Conservation (phyloP, 1,140 invertebrate genomes). For the Drosophila pseudoobscura region DNA sequence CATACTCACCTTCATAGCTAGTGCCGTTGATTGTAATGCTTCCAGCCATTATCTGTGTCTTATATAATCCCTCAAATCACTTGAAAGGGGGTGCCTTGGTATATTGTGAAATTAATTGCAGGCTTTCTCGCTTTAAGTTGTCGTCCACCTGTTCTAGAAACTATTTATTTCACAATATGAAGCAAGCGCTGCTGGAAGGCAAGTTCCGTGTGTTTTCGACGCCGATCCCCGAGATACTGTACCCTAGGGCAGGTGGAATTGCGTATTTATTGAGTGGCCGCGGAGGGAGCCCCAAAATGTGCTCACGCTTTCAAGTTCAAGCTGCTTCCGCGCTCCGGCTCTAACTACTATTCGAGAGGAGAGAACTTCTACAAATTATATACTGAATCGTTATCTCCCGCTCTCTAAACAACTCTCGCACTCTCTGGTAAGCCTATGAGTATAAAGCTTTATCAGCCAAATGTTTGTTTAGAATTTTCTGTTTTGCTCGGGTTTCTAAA, state of each 20-base stretch:
- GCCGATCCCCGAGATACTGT: conserved; percentile 31
- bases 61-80: conserved; percentile 52
- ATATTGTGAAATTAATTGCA: conserved; percentile 41
- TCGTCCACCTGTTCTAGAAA: conserved; percentile 23
- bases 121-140: conserved; percentile 8
- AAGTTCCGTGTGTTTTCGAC: conserved; percentile 9
- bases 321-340: conserved; percentile 5
- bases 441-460: conserved; percentile 1
- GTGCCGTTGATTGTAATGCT: conserved; percentile 67
- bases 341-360: conserved; percentile 12
- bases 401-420: conserved; percentile 9
- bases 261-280: conserved; percentile 19
- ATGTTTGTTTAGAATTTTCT: conserved; percentile 17
- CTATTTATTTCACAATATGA: conserved; percentile 29
- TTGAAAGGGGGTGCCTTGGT: conserved; percentile 6
- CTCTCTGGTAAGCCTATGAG: not conserved
- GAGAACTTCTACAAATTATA: too few species aligned
- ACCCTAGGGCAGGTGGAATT: not conserved
- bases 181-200: not conserved
- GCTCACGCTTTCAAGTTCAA: conserved; percentile 24
- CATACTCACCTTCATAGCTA: conserved; percentile 52
- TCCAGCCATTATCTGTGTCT: conserved; percentile 43
- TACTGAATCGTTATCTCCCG: conserved; percentile 6
- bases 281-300: not conserved
- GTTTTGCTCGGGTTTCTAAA: conserved; percentile 44